Evolutionary conservation across 2,797 vertebrate species (phyloP).

Genomic region (Chrosomus eos): DNA sequence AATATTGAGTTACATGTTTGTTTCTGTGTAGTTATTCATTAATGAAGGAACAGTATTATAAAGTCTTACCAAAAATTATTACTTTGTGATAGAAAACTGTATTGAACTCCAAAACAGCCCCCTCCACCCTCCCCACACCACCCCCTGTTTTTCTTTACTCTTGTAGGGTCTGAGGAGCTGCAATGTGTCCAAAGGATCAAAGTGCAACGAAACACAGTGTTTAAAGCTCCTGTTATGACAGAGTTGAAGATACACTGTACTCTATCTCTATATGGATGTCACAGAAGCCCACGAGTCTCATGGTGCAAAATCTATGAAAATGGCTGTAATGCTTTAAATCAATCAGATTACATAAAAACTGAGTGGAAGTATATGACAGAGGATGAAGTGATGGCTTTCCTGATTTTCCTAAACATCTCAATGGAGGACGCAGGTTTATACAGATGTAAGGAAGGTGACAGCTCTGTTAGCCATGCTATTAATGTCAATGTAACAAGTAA

Average conservation of each 20-base stretch:
- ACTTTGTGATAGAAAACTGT: too few relatives aligned
- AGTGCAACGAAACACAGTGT: constrained; percentile 40
- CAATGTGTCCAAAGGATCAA: accelerated
- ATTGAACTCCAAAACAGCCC: too few relatives aligned
- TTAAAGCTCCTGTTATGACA: background rate
- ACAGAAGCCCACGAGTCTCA: background rate
- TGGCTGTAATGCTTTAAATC: background rate
- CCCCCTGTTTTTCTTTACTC: background rate
- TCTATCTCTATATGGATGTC: accelerated
- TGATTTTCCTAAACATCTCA: constrained; percentile 46
- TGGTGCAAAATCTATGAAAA: constrained; percentile 52
- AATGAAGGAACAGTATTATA: too few relatives aligned
- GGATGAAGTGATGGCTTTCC: background rate
- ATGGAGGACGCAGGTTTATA: constrained; percentile 54
- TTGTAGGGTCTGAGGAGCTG: background rate
- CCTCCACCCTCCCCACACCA: accelerated
- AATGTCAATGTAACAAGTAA: constrained; percentile 59
- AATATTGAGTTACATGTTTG: too few relatives aligned
- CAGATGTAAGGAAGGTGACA: constrained; percentile 37
- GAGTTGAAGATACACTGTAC: constrained; percentile 41
- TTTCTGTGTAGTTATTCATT: too few relatives aligned
- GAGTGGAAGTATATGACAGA: background rate
- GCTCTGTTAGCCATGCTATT: constrained; percentile 36
- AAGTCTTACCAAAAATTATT: too few relatives aligned
- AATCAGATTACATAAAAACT: background rate